phyloP scores from a whole-genome alignment of 2,797 vertebrate species.

The Poliocrania exsul region DNA sequence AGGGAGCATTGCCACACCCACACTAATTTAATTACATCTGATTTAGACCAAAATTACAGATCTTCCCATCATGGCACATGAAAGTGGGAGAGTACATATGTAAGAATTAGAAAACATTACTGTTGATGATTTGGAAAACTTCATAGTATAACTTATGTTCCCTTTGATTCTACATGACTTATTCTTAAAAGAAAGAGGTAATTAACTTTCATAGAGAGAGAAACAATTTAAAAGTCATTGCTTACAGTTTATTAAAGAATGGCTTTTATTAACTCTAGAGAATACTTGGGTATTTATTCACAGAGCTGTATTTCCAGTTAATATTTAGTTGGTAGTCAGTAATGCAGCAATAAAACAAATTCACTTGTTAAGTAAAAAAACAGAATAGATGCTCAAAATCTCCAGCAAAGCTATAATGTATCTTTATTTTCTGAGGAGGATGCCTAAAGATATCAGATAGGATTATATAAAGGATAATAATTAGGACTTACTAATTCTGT shows the following conservation, averaged over 20 bases:
- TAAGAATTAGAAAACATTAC: neutral
- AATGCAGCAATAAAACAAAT: neutral
- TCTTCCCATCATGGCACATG: neutral
- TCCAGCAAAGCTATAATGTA: neutral
- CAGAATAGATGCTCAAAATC: neutral
- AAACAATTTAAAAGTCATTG: neutral
- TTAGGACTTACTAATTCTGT: neutral
- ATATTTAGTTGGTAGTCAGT: conserved; percentile 17
- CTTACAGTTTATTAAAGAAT: neutral
- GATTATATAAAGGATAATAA: neutral
- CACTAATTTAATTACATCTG: neutral
- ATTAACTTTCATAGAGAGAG: neutral
- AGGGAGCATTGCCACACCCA: neutral
- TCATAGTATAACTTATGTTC: neutral
- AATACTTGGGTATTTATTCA: neutral
- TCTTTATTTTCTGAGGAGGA: conserved; percentile 7
- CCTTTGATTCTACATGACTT: neutral
- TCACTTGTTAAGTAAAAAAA: neutral
- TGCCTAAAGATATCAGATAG: conserved; percentile 1
- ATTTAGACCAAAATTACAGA: fast-evolving
- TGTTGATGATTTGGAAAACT: neutral
- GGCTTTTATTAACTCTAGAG: neutral
- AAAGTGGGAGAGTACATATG: neutral
- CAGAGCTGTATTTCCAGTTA: neutral
- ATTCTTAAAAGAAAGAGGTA: neutral